These are phyloP conservation scores for Onychostruthus taczanowskii DNA, from an alignment of 2,113 vertebrate genomes.

Conservation along the genomic window DNA sequence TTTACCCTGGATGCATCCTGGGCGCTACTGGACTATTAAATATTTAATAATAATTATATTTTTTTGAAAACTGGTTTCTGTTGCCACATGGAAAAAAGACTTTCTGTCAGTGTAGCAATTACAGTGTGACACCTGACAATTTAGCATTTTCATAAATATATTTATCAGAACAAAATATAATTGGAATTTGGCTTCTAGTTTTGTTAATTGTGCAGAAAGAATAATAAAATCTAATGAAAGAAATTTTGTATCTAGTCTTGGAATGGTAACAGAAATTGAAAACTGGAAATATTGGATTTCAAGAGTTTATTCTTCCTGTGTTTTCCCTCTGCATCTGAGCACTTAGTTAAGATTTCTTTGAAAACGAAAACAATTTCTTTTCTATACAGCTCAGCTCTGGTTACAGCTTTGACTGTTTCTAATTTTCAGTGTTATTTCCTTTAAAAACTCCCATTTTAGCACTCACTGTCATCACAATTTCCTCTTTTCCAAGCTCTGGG, in stretches of 20 bases:
- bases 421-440: not conserved
- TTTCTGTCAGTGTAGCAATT: not conserved
- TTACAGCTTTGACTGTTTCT: not conserved
- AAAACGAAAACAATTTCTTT: not conserved
- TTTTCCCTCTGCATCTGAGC: not conserved
- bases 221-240: not conserved
- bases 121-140: not conserved
- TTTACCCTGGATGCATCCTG: not conserved
- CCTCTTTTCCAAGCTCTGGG: not conserved
- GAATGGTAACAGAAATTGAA: not conserved
- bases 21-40: not conserved
- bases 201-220: not conserved
- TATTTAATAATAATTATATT: not conserved
- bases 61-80: not conserved
- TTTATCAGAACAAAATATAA: not conserved
- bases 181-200: not conserved
- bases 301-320: not conserved
- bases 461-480: not conserved
- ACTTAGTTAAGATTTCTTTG: not conserved
- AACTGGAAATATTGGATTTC: not conserved
- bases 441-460: not conserved
- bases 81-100: not conserved
- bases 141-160: not conserved
- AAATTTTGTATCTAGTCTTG: not conserved
- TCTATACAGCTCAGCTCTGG: not conserved